Percentiles rank a stretch among this genome's conserved stretches.
These are phyloP conservation scores for Diachasmimorpha longicaudata DNA, from an alignment of 1,140 invertebrate species.

Conservation along the genomic window DNA sequence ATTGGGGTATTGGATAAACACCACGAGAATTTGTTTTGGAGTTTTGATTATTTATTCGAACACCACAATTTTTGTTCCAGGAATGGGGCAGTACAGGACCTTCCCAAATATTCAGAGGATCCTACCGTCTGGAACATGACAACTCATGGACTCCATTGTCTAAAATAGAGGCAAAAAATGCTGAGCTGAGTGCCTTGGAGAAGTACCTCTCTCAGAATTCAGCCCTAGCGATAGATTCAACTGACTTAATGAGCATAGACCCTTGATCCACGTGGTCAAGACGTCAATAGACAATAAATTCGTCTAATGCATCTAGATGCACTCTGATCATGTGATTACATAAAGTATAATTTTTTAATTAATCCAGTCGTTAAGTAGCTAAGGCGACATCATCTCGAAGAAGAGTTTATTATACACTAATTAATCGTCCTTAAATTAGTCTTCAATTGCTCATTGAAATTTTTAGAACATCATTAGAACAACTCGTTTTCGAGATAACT, in stretches of 20 bases:
- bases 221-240: conserved; percentile 19
- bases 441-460: no score
- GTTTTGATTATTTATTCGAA: neutral
- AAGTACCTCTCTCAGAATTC: conserved; percentile 36
- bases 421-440: no score
- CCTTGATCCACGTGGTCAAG: neutral
- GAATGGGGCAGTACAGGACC: conserved; percentile 69
- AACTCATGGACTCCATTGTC: conserved; percentile 71
- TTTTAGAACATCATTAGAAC: no score
- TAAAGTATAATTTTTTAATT: neutral
- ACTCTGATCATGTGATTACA: neutral
- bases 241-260: conserved; percentile 29
- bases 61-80: conserved; percentile 51
- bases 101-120: conserved; percentile 70
- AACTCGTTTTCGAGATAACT: no score
- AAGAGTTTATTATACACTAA: no score
- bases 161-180: conserved; percentile 48
- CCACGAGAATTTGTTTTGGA: no score
- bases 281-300: neutral
- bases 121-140: conserved; percentile 73
- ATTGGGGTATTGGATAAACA: no score
- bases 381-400: no score
- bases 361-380: no score
- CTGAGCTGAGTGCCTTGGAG: conserved; percentile 40
- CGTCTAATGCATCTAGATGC: neutral